Evolutionary conservation across 1,140 invertebrate genomes (phyloP), one percentile per base, ranked within the genome.

Genomic region (Drosophila melanica): DNA sequence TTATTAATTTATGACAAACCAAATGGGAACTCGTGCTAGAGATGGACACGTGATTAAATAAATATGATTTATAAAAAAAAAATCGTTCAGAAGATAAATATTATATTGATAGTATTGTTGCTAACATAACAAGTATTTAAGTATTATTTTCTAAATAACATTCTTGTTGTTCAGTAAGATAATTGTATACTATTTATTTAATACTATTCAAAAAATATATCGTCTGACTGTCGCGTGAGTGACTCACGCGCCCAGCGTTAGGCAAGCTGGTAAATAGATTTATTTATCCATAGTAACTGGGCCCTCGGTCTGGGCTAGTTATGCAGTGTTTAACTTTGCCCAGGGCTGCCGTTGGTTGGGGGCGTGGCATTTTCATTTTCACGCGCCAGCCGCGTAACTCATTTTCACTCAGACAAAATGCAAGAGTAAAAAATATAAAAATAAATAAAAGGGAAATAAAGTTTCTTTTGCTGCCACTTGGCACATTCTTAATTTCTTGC

Each of bases 401-500:
- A 87, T 86, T 86, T 86, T 87, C 82, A 62, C 80, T 51, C 62
- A 67, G 66, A 85, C 80, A 67, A 71, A 71, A 74, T 47, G 30
- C 33, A 57, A 42, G 66, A 47, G 58, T 54, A 30, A 74, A 58
- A 35, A 33, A 35, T 41, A 59, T 62, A 57, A 70, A 76, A 72
- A 71, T 54, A 76, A 76, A 60, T 60, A 84, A 85, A 86, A 79
- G 71, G 67, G 79, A 82, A 86, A 78, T 74, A 87, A 87, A 82
- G 79, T 86, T 86, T 87, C 84, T 82, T 87, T 79, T 75, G 79
- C 79, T 81, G 82, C 84, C 69, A 87, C 84, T 89, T 87, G 84
- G 84, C 84, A 87, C 84, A 87, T 87, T 89, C 84, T 87, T 87
- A 87, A 87, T 87, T 89, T 89, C 79, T 89, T 90, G 84, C 84